phyloP scores from a whole-genome alignment of 1,140 invertebrate species.

The Musca domestica region DNA sequence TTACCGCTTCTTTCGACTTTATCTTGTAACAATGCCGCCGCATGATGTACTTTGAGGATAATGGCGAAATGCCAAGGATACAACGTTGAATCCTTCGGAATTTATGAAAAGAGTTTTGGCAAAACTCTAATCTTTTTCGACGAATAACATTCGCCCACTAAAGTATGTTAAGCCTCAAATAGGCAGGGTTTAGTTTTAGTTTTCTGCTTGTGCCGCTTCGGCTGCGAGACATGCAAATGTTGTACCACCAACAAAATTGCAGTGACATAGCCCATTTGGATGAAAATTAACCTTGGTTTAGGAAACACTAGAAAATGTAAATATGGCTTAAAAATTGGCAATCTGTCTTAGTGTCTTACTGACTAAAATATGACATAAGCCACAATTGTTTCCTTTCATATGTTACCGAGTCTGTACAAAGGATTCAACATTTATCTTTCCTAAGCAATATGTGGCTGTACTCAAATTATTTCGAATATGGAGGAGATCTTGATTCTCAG shows the following conservation, averaged over 20 bases:
- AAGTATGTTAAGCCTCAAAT: slow-evolving; percentile 18
- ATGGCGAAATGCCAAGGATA: not conserved
- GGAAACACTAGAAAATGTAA: not conserved
- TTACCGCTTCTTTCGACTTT: slow-evolving; percentile 8
- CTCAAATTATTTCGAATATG: no score
- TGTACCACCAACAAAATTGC: no score
- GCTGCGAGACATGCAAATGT: not conserved
- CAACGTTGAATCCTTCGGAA: not conserved
- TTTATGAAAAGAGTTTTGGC: slow-evolving; percentile 4
- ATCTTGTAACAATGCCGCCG: slow-evolving; percentile 3
- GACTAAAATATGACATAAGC: not conserved
- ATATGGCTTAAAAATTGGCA: slow-evolving; percentile 9
- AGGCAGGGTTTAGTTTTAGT: no score
- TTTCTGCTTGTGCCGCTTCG: no score
- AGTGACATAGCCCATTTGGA: not conserved
- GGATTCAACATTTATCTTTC: not conserved
- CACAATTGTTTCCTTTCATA: not conserved
- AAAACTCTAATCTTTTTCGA: slow-evolving; percentile 1
- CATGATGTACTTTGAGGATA: no score
- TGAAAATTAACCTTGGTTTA: not conserved
- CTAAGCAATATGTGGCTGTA: no score
- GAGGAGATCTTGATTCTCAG: no score
- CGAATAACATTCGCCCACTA: slow-evolving; percentile 18
- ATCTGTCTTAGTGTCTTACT: not conserved
- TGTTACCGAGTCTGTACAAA: not conserved